Evolutionary conservation across 1,140 invertebrate genomes (phyloP).

Genomic region (Oreohelix idahoensis): DNA sequence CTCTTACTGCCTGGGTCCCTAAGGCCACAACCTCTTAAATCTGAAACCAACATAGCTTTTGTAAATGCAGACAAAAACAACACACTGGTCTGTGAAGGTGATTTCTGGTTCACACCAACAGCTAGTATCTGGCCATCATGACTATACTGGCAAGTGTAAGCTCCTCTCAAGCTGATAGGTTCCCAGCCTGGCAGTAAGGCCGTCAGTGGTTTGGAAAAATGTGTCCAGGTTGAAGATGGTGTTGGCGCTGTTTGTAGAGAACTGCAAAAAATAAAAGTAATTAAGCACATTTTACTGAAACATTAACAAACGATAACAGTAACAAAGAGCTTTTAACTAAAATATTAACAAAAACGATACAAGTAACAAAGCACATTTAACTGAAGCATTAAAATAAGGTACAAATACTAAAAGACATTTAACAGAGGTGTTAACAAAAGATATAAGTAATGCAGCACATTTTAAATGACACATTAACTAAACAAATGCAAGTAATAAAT

Average conservation of each 20-base stretch:
- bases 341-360: not conserved
- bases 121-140: constrained; percentile 68
- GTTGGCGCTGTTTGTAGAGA: constrained; percentile 8
- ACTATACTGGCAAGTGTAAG: constrained; percentile 60
- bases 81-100: constrained; percentile 57
- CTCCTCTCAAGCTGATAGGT: constrained; percentile 53
- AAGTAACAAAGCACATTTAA: too few relatives aligned
- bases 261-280: not conserved
- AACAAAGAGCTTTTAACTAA: not conserved
- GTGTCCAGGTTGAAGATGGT: constrained; percentile 54
- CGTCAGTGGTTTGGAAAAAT: constrained; percentile 57
- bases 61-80: constrained; percentile 67
- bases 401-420: too few relatives aligned
- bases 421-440: too few relatives aligned
- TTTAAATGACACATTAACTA: too few relatives aligned
- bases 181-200: constrained; percentile 58
- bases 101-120: constrained; percentile 70
- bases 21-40: constrained; percentile 65
- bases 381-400: too few relatives aligned
- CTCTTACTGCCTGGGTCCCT: constrained; percentile 49
- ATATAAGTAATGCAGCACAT: too few relatives aligned
- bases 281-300: too few relatives aligned
- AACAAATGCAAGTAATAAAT: too few relatives aligned
- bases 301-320: too few relatives aligned
- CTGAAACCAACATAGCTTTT: constrained; percentile 60